These are phyloP conservation scores for Coptodon bakossiorum DNA, from an alignment of 2,113 vertebrate genomes.

Conservation along the genomic window DNA sequence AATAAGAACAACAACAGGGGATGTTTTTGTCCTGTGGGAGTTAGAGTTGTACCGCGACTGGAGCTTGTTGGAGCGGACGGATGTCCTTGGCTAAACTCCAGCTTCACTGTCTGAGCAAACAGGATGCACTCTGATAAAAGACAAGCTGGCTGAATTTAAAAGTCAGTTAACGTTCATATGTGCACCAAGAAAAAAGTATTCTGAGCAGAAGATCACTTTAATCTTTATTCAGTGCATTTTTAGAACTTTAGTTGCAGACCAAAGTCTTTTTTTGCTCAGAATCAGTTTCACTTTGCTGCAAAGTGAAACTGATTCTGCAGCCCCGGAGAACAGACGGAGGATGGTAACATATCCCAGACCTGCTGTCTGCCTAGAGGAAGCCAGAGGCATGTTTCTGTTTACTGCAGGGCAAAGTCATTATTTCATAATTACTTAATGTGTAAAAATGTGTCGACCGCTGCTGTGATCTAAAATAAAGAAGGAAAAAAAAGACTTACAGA, in stretches of 20 bases:
- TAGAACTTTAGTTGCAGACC: not conserved
- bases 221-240: not conserved
- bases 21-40: not conserved
- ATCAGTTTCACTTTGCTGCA: not conserved
- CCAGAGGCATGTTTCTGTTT: constrained; percentile 3
- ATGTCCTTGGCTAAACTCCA: not conserved
- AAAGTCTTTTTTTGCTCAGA: not conserved
- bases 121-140: not conserved
- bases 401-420: not conserved
- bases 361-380: constrained; percentile 19
- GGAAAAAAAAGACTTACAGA: not conserved
- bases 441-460: not conserved
- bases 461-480: not conserved
- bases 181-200: not conserved
- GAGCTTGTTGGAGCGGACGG: not conserved
- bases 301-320: not conserved
- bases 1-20: not conserved
- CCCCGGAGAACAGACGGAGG: not conserved
- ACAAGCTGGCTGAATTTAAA: not conserved
- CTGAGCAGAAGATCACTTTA: not conserved
- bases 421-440: not conserved
- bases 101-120: not conserved
- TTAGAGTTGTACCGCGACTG: not conserved
- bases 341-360: not conserved
- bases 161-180: not conserved